Base-by-base conservation (phyloP, 2,888 invertebrate genomes). In the Ectemnius cavifrons region DNA sequence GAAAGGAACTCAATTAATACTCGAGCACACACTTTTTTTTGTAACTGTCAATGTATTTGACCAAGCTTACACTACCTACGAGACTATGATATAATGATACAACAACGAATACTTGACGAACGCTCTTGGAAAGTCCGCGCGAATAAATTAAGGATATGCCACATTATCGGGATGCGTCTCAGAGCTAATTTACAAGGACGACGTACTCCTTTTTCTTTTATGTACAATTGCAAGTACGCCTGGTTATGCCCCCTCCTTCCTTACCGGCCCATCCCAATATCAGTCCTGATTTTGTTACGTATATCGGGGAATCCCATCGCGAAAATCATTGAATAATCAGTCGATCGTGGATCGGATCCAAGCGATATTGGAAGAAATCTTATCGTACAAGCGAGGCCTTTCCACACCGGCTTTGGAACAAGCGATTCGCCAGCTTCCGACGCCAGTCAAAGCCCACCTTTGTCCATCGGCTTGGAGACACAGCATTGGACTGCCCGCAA, bases 401-500 rank as follows among this genome's bases (percentile, higher is more conserved):
- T 96, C 96, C 58, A 94, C 92, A 6, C 96, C 96, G 58, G 94
- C 94, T 83, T 95, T 95, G 0, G 95, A 94, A 85, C 97, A 97
- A 0, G 96, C 96, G 84, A 97, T 97, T 75, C 97, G 93, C 97
- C 97, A 97, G 67, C 96, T 96, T 64, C 95, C 94, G 2, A 97
- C 94, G 0, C 97, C 97, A 37, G 94, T 92, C 52, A 97, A 89
- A 0, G 95, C 95, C 97, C 97, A 97, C 85, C 93, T 94, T 78
- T 94, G 94, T 28, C 93, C 93, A 78, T 94, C 94, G 0, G 94
- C 93, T 79, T 95, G 93, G 23, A 95, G 93, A 86, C 97, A 97
- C 87, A 96, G 94, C 92, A 97, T 95, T 4, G 97, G 96, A 91
- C 96, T 96, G 16, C 97, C 97, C 6, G 97, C 96, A 84, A 95